A percentile compares a stretch with the other conserved stretches of the same genome.
Conservation (phyloP, 2,888 invertebrate genomes). For the Drosophila borborema region DNA sequence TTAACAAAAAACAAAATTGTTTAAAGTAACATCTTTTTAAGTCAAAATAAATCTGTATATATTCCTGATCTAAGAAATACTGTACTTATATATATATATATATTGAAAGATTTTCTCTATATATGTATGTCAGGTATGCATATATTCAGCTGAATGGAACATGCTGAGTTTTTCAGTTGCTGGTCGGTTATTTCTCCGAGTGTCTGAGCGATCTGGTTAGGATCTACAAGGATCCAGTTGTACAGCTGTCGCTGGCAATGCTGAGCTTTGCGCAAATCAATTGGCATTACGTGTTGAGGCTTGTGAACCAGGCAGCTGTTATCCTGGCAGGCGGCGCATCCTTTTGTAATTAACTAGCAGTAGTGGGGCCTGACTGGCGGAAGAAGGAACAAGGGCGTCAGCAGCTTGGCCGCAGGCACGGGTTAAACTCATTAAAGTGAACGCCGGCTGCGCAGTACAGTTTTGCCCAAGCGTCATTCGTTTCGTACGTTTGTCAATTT, state of each 20-base stretch:
- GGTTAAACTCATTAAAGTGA: conserved; percentile 73
- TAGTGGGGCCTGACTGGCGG: neutral
- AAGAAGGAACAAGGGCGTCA: neutral
- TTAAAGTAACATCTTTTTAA: too few species aligned
- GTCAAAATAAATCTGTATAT: too few species aligned
- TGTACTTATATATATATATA: too few species aligned
- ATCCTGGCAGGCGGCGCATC: conserved; percentile 69
- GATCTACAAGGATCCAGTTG: conserved; percentile 55
- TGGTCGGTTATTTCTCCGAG: neutral
- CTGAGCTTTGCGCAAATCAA: conserved; percentile 66
- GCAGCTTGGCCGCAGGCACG: conserved; percentile 65
- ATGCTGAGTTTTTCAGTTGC: neutral
- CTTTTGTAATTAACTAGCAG: conserved; percentile 70
- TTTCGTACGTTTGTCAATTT: conserved; percentile 29
- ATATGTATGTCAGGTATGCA: too few species aligned
- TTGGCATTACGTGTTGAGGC: conserved; percentile 58
- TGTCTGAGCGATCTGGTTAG: conserved; percentile 31
- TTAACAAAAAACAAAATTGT: too few species aligned
- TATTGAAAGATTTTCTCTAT: too few species aligned
- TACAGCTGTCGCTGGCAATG: conserved; percentile 64
- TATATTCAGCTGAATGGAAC: too few species aligned
- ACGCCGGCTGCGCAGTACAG: conserved; percentile 62
- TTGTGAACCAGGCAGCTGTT: conserved; percentile 64
- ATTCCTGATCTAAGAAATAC: too few species aligned
- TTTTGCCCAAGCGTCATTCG: conserved; percentile 42